Evolutionary conservation across 2,797 vertebrate genomes (phyloP).

Genomic region (Botia almorhae): DNA sequence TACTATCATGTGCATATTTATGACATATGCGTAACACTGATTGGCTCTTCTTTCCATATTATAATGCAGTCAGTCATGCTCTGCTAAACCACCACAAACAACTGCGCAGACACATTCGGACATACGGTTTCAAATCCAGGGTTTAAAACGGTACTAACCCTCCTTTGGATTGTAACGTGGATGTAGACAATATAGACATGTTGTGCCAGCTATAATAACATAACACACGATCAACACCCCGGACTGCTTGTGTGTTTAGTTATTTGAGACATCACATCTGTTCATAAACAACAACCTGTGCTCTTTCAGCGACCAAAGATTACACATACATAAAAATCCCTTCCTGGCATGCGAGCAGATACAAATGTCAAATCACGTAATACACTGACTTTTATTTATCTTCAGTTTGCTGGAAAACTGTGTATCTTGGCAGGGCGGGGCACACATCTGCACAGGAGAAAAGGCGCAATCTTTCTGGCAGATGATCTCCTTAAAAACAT

Average conservation of each 20-base stretch:
- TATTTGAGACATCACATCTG: constrained; percentile 25
- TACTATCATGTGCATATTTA: no score
- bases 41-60: no score
- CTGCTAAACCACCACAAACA: no score
- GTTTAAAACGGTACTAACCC: no score
- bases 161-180: no score
- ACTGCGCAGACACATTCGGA: no score
- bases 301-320: constrained; percentile 42
- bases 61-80: no score
- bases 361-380: constrained; percentile 15
- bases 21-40: no score
- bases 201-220: constrained; percentile 44
- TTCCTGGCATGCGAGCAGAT: constrained; percentile 14
- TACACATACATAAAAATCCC: constrained; percentile 37
- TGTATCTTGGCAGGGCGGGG: constrained; percentile 34
- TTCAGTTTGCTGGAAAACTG: constrained; percentile 47
- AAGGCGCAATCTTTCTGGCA: constrained; percentile 53
- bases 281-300: constrained; percentile 48
- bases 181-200: constrained; percentile 10
- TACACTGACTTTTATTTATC: constrained; percentile 47
- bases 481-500: constrained; percentile 61
- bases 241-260: constrained; percentile 47
- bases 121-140: no score
- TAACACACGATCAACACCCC: constrained; percentile 41
- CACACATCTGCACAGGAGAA: constrained; percentile 11